phyloP scores from a whole-genome alignment of 2,113 vertebrate species.

The Phyllostomus hastatus region DNA sequence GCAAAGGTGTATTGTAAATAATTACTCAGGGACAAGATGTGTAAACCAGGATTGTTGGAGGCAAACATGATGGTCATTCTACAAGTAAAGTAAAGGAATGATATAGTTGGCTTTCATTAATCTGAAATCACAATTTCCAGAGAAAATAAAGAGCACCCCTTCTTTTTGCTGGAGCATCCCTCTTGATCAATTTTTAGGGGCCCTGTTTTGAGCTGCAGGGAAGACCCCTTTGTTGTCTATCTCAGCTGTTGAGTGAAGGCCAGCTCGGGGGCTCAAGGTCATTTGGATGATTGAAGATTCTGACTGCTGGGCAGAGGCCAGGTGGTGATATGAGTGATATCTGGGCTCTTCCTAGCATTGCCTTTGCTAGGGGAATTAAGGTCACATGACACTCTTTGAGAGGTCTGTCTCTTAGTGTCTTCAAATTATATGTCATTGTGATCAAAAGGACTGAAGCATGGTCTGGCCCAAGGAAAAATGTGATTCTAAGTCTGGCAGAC shows the following conservation, averaged over 20 bases:
- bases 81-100: not conserved
- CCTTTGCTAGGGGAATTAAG: conserved; percentile 30
- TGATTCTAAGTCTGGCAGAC: not conserved
- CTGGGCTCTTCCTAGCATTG: not conserved
- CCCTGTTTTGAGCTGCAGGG: not conserved
- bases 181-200: not conserved
- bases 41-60: not conserved
- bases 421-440: conserved; percentile 30
- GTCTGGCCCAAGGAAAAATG: not conserved
- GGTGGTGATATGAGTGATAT: not conserved
- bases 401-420: not conserved
- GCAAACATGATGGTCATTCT: not conserved
- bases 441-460: conserved; percentile 28
- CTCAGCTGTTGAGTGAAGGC: not conserved
- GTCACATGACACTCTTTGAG: not conserved
- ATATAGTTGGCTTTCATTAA: not conserved
- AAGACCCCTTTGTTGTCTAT: not conserved
- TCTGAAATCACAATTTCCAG: not conserved
- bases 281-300: not conserved
- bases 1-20: not conserved
- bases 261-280: not conserved
- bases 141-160: not conserved
- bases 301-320: not conserved
- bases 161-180: not conserved
- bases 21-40: not conserved